phyloP scores from a whole-genome alignment of 2,888 invertebrate genomes.

The Maniola hyperantus region DNA sequence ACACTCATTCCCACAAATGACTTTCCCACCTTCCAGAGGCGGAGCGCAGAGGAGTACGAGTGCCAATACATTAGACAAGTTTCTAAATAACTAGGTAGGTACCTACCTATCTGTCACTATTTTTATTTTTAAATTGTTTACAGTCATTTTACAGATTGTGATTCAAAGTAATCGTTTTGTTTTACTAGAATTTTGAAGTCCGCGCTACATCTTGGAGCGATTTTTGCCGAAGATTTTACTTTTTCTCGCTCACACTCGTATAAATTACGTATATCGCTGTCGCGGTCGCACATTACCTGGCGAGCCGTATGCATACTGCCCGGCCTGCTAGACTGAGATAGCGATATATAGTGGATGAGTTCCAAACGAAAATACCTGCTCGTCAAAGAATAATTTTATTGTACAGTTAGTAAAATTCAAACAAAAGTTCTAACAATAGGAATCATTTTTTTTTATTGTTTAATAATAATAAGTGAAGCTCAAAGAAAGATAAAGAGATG shows the following conservation, averaged over 20 bases:
- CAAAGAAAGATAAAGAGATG: conserved; percentile 21
- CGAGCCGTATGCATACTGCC: background rate
- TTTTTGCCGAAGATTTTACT: background rate
- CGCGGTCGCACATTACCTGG: conserved; percentile 15
- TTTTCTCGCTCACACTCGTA: conserved; percentile 20
- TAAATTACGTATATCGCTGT: background rate
- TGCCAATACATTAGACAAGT: no score
- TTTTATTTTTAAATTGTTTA: no score
- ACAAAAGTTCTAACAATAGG: conserved; percentile 25
- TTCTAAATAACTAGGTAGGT: no score
- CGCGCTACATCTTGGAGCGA: background rate
- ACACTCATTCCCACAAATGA: no score
- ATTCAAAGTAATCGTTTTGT: background rate
- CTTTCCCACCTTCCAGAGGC: no score
- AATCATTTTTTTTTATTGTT: conserved; percentile 24
- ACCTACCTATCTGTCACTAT: no score
- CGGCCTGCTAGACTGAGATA: conserved; percentile 12
- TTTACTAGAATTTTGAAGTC: conserved; percentile 5
- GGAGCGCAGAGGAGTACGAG: no score
- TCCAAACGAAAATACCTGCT: no score
- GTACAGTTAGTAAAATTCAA: conserved; percentile 27
- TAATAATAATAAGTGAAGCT: conserved; percentile 7
- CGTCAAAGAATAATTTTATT: conserved; percentile 29
- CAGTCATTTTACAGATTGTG: background rate
- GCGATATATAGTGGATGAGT: conserved; percentile 16